Percentiles rank a stretch among this genome's conserved stretches.
These are phyloP conservation scores for Amiota communis DNA, from an alignment of 2,888 invertebrate species.

Conservation along the genomic window DNA sequence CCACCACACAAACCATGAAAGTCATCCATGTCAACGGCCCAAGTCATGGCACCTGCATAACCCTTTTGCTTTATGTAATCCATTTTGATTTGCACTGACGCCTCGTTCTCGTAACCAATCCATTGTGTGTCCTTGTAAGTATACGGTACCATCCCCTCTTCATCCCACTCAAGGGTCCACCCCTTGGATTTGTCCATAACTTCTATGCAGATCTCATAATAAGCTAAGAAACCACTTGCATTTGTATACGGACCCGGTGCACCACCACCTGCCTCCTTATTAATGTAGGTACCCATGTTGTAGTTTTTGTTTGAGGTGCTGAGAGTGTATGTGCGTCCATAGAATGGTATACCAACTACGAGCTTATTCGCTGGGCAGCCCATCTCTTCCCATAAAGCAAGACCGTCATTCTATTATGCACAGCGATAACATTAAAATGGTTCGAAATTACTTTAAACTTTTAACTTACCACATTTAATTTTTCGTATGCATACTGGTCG, in stretches of 20 bases:
- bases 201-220: slow-evolving; percentile 89
- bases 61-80: slow-evolving; percentile 88
- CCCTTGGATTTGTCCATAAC: slow-evolving; percentile 80
- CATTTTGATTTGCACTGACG: slow-evolving; percentile 91
- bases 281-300: slow-evolving; percentile 88
- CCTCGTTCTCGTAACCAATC: slow-evolving; percentile 85
- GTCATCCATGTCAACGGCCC: slow-evolving; percentile 93
- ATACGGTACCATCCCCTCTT: slow-evolving; percentile 86
- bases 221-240: slow-evolving; percentile 89
- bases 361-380: slow-evolving; percentile 91
- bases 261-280: slow-evolving; percentile 92
- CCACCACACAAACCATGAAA: slow-evolving; percentile 88
- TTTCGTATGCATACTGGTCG: slow-evolving; percentile 92
- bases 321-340: slow-evolving; percentile 88
- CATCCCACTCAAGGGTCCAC: slow-evolving; percentile 91
- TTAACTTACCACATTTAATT: slow-evolving; percentile 87
- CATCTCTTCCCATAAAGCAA: slow-evolving; percentile 89
- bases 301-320: slow-evolving; percentile 88
- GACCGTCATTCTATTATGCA: slow-evolving; percentile 83
- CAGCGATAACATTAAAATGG: background rate
- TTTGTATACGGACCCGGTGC: slow-evolving; percentile 88
- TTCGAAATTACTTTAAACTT: background rate
- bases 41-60: slow-evolving; percentile 91
- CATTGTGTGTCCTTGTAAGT: slow-evolving; percentile 90
- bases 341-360: slow-evolving; percentile 91